Evolutionary conservation across 2,888 invertebrate genomes (phyloP), one percentile per base, ranked within the genome.

Genomic region (Watsonalla cultraria): DNA sequence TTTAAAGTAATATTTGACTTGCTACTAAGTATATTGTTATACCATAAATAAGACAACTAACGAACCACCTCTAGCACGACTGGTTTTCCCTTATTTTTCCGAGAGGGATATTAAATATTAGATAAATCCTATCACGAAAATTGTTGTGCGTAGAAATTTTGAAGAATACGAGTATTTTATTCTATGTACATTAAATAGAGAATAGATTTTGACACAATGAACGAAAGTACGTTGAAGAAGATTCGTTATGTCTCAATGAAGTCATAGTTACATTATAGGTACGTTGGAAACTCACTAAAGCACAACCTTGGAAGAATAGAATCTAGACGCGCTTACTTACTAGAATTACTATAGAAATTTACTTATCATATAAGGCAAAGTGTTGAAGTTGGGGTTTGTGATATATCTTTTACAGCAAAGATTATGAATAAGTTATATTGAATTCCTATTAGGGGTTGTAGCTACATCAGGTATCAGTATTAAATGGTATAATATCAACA

Each of bases 281-380:
- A 82, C 70, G 57, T 76, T 78, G 82, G 82, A 80, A 86, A 84
- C 82, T 87, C 86, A 87, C 88, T 87, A 87, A 90, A 89, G 90
- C 90, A 90, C 90, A 90, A 90, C 90, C 90, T 84, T 90, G 88
- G 90, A 90, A 89, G 88, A 90, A 87, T 89, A 89, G 87, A 88
- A 89, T 67, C 89, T 90, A 90, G 80, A 86, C 74, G 87, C 84
- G 71, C 88, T 90, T 90, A 90, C 75, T 69, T 53, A 82, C 88
- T 89, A 88, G 76, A 82, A 76, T 84, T 78, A 82, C 78, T 79
- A 86, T 86, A 83, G 82, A 85, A 79, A 83, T 81, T 67, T 68
- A 59, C 75, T 74, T 80, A 80, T 86, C 67, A 72, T 84, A 84
- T 90, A 90, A 90, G 90, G 90, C 90, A 90, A 86, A 89, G 90